Evolutionary conservation across 2,113 vertebrate species (phyloP).

Genomic region (Barnardius zonarius): DNA sequence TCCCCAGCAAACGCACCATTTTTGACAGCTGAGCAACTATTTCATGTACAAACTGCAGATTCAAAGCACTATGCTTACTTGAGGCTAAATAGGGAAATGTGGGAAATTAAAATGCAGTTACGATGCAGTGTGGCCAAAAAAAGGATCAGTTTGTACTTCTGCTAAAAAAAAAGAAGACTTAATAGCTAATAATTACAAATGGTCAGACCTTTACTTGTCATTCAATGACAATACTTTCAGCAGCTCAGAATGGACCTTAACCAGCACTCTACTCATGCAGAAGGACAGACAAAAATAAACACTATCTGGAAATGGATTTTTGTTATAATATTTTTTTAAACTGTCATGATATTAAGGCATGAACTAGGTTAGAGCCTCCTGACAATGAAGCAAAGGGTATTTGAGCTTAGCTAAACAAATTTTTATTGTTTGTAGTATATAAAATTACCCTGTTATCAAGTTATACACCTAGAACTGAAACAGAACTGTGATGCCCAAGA

Average conservation of each 20-base stretch:
- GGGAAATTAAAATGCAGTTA: neutral
- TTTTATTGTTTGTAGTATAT: neutral
- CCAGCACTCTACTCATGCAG: neutral
- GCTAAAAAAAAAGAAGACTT: neutral
- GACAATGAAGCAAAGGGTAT: constrained; percentile 2
- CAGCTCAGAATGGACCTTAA: neutral
- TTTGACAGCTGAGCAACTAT: neutral
- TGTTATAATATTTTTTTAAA: neutral
- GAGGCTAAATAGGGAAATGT: neutral
- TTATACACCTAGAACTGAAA: neutral
- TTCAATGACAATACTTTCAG: neutral
- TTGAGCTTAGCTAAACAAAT: constrained; percentile 3
- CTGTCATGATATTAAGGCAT: neutral
- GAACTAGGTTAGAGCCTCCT: constrained; percentile 8
- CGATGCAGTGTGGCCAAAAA: neutral
- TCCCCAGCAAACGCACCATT: neutral
- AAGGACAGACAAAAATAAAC: constrained; percentile 6
- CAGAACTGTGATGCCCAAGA: neutral
- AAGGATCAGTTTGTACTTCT: neutral
- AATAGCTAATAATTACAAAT: neutral
- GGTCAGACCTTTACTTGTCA: neutral
- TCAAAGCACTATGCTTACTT: neutral
- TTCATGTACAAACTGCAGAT: neutral
- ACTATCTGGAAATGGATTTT: neutral
- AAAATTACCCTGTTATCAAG: neutral